Percentiles rank a stretch among this genome's conserved stretches.
Conservation (phyloP, 2,888 invertebrate genomes). For the Andrena hattorfiana region DNA sequence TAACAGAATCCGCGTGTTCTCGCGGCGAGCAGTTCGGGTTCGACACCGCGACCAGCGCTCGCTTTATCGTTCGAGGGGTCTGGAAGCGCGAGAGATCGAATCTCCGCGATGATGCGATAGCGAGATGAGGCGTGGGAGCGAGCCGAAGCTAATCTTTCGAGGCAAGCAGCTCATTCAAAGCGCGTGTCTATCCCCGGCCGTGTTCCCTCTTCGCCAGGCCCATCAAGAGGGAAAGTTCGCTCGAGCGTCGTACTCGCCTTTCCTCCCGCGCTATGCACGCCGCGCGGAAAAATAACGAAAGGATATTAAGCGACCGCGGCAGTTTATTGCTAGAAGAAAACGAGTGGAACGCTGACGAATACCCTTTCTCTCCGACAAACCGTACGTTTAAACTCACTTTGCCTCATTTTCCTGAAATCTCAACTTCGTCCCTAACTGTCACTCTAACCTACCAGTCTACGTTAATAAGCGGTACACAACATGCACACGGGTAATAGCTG, state of each 20-base stretch:
- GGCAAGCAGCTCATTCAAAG: conserved; percentile 64
- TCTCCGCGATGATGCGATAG: conserved; percentile 76
- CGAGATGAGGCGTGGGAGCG: conserved; percentile 80
- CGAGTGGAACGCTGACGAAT: conserved; percentile 33
- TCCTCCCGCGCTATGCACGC: conserved; percentile 16
- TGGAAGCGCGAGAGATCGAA: conserved; percentile 73
- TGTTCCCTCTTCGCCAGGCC: conserved; percentile 44
- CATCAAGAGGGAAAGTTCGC: conserved; percentile 74
- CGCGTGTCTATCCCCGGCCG: conserved; percentile 63
- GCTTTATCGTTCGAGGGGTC: conserved; percentile 65
- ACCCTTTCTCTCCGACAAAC: conserved; percentile 49
- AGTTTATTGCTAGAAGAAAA: conserved; percentile 51
- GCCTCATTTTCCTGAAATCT: no score
- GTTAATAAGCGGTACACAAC: neutral
- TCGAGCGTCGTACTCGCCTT: conserved; percentile 25
- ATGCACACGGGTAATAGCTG: neutral
- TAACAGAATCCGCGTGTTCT: conserved; percentile 56
- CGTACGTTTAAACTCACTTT: no score
- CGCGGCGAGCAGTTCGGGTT: conserved; percentile 31
- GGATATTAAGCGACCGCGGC: conserved; percentile 57
- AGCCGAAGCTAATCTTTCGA: conserved; percentile 73
- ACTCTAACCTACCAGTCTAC: conserved; percentile 1
- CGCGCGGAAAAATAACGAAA: conserved; percentile 40
- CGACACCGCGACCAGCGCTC: conserved; percentile 7
- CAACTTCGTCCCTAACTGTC: conserved; percentile 36